phyloP scores from a whole-genome alignment of 2,797 vertebrate genomes.

The Limnodromus scolopaceus region DNA sequence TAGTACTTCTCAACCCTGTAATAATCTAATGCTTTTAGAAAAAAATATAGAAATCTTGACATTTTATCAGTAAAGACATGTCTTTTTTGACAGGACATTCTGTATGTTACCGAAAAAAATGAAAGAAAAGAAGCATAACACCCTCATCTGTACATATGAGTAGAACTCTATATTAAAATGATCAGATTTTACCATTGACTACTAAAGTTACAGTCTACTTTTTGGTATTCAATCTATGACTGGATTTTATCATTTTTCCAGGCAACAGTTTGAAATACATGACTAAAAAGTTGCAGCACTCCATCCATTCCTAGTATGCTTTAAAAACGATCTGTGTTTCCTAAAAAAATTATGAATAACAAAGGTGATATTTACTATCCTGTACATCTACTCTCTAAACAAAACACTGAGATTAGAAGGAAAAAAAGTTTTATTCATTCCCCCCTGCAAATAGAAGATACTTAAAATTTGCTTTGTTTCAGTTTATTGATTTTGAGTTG shows the following conservation, averaged over 20 bases:
- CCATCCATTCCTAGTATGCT: neutral
- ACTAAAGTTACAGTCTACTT: neutral
- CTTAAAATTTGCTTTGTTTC: neutral
- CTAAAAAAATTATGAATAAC: neutral
- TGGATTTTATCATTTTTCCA: neutral
- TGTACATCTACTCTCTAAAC: neutral
- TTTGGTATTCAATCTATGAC: neutral
- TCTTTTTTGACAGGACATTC: neutral
- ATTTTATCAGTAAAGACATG: neutral
- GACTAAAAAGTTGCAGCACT: neutral
- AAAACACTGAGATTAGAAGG: neutral
- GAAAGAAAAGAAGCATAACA: neutral
- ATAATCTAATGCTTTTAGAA: neutral
- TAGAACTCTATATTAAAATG: neutral
- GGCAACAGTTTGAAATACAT: neutral
- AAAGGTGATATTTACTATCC: neutral
- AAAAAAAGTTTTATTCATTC: neutral
- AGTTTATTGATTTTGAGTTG: neutral
- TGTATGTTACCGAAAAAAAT: neutral
- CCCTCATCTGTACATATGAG: neutral
- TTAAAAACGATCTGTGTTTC: neutral
- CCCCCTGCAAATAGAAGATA: rapidly evolving
- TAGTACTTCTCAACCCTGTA: neutral
- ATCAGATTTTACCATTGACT: neutral
- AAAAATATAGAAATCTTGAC: neutral